Percentiles rank a stretch among this genome's conserved stretches.
These are phyloP conservation scores for Dendrolimus punctatus DNA, from an alignment of 1,140 invertebrate genomes.

Conservation along the genomic window DNA sequence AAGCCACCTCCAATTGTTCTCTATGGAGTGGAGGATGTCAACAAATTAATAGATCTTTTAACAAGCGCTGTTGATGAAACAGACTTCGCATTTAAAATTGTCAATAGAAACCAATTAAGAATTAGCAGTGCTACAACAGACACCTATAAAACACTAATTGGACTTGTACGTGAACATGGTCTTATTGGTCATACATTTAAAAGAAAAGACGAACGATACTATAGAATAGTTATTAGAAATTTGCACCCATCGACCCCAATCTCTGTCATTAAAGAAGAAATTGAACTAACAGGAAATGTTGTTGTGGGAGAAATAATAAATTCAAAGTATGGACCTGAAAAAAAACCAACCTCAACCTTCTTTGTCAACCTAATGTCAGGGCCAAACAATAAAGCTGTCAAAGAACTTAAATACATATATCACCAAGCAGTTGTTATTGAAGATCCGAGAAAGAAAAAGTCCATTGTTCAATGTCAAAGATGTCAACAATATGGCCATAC, in stretches of 20 bases:
- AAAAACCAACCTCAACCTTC: constrained; percentile 3
- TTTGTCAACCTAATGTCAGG: background rate
- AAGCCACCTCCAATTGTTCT: background rate
- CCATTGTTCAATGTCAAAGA: background rate
- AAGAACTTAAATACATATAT: constrained; percentile 2
- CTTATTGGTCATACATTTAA: constrained; percentile 2
- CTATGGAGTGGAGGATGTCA: background rate
- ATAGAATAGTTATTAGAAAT: constrained; percentile 1
- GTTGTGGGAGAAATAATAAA: constrained; percentile 1
- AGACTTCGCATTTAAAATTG: background rate
- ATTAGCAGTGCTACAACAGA: background rate
- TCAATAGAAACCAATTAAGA: constrained; percentile 1
- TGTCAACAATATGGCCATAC: constrained; percentile 3
- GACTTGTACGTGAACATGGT: background rate
- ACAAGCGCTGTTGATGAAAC: background rate
- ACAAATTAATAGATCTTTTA: background rate
- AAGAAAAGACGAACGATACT: background rate
- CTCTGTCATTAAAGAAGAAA: background rate
- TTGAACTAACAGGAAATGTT: constrained; percentile 1
- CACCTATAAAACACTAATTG: background rate
- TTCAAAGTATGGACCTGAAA: background rate
- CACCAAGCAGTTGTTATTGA: constrained; percentile 1
- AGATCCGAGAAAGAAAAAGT: background rate
- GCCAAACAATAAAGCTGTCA: background rate
- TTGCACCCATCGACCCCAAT: background rate